These are phyloP conservation scores for Gobius niger DNA, from an alignment of 2,113 vertebrate species.

Conservation along the genomic window DNA sequence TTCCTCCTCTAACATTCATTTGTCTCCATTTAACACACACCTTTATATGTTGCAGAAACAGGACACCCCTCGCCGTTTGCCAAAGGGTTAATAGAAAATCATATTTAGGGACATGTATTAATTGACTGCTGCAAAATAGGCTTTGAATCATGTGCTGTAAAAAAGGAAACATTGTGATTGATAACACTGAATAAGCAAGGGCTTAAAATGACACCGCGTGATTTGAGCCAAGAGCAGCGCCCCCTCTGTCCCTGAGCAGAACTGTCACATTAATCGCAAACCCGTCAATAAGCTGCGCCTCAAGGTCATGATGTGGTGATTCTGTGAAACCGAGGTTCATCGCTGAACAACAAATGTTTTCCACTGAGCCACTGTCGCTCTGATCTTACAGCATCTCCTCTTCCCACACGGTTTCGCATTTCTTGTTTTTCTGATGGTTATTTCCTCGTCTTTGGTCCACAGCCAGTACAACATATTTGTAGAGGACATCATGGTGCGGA, in stretches of 20 bases:
- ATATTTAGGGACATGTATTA: too few relatives aligned
- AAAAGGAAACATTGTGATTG: not conserved
- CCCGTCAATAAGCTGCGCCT: not conserved
- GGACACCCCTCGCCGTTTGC: too few relatives aligned
- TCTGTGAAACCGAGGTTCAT: not conserved
- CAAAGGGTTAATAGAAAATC: too few relatives aligned
- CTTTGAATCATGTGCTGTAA: conserved; percentile 39
- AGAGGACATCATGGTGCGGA: conserved; percentile 97
- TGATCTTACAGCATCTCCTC: too few relatives aligned
- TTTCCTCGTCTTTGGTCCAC: conserved; percentile 29
- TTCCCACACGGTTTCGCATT: too few relatives aligned
- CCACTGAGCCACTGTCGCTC: too few relatives aligned
- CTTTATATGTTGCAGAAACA: too few relatives aligned
- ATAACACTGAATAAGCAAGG: not conserved
- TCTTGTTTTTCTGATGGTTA: not conserved
- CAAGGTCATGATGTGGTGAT: not conserved
- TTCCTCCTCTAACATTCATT: too few relatives aligned
- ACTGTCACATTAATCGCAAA: not conserved
- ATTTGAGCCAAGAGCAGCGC: not conserved
- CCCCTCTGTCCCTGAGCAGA: not conserved
- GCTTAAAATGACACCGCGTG: not conserved
- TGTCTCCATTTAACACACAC: too few relatives aligned
- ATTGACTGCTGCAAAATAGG: too few relatives aligned
- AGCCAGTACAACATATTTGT: conserved; percentile 97
- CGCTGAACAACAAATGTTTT: not conserved